Evolutionary conservation across 2,113 vertebrate genomes (phyloP).

Genomic region (Xiphias gladius): DNA sequence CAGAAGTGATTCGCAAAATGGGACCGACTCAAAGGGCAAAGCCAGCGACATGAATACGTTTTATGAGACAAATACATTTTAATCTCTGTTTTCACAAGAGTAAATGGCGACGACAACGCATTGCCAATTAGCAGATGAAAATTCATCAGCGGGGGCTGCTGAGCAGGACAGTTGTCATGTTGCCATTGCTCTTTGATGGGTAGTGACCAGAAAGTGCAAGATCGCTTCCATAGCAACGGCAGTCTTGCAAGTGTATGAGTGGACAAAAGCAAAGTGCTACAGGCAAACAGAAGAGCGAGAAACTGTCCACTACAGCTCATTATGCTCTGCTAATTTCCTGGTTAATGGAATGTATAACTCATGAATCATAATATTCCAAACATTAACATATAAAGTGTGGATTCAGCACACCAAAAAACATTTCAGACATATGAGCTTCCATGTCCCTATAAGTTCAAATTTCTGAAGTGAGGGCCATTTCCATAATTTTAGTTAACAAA

Average conservation of each 20-base stretch:
- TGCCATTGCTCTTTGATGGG: slow-evolving; percentile 87
- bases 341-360: slow-evolving; percentile 87
- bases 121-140: slow-evolving; percentile 73
- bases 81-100: slow-evolving; percentile 65
- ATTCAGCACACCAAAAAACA: slow-evolving; percentile 12
- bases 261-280: slow-evolving; percentile 77
- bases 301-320: slow-evolving; percentile 67
- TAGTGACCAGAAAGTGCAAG: slow-evolving; percentile 91
- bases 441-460: neutral
- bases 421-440: neutral
- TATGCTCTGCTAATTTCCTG: slow-evolving; percentile 86
- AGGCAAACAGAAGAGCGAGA: slow-evolving; percentile 65
- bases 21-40: slow-evolving; percentile 71
- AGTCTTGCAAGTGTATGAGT: slow-evolving; percentile 81
- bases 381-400: slow-evolving; percentile 33
- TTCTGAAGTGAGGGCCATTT: neutral
- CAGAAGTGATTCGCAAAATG: slow-evolving; percentile 63
- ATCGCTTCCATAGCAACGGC: slow-evolving; percentile 84
- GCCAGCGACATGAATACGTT: slow-evolving; percentile 49
- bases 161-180: slow-evolving; percentile 83
- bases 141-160: slow-evolving; percentile 79
- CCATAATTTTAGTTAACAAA: too few species aligned
- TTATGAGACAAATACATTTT: slow-evolving; percentile 57
- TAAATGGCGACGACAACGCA: slow-evolving; percentile 34
- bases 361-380: slow-evolving; percentile 76